Conservation (phyloP, 2,113 vertebrate species). For the Anser cygnoides region DNA sequence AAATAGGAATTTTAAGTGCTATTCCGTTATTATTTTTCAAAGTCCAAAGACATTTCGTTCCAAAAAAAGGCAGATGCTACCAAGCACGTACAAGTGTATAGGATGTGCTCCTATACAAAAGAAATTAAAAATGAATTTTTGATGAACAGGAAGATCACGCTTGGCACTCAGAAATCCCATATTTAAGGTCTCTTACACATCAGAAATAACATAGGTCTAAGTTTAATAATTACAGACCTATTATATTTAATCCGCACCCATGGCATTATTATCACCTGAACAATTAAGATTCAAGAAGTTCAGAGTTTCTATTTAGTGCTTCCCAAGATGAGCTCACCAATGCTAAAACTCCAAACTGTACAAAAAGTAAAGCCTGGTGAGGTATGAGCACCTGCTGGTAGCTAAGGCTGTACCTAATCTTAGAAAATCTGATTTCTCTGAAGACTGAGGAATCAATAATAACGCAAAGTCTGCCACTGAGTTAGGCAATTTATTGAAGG, state of each 20-base stretch:
- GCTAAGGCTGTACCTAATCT: background rate
- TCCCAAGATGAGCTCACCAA: background rate
- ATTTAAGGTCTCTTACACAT: background rate
- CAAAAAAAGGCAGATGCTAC: background rate
- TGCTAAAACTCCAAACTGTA: background rate
- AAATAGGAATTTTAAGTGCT: background rate
- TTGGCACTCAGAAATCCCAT: background rate
- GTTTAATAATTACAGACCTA: background rate
- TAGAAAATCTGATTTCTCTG: background rate
- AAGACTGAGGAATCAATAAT: background rate
- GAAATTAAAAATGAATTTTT: background rate
- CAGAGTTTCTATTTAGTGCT: background rate
- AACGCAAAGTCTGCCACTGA: background rate
- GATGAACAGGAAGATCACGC: background rate
- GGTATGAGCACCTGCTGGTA: background rate
- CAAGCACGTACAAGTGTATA: accelerated
- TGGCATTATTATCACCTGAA: background rate
- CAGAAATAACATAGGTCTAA: background rate
- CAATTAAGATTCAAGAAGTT: background rate
- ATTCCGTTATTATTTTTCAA: background rate
- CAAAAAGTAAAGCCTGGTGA: background rate
- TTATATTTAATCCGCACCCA: background rate
- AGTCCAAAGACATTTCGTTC: background rate
- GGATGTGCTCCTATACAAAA: background rate
- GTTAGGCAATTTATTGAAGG: background rate